Evolutionary conservation across 2,888 invertebrate species (phyloP), one percentile per base, ranked within the genome.

Genomic region (Lepetodrilus schrolli): DNA sequence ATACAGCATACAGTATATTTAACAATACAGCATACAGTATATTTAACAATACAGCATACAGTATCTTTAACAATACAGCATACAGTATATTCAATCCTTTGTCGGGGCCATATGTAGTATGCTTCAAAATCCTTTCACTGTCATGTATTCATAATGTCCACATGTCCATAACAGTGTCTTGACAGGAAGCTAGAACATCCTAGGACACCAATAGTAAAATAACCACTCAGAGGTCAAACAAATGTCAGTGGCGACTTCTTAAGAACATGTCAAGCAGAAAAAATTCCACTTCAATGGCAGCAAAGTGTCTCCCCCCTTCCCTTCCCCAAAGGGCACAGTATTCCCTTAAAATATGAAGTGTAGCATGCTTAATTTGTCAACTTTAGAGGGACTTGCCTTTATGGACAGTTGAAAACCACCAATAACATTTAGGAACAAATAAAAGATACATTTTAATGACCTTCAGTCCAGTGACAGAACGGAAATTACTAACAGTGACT

Each of bases 341-440:
- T 17, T n/a, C 58, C 13, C 30, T n/a, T n/a, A 34, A 30, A 30
- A 58, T 30, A 10, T 30, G 30, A 58, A 58, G 26, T 13, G 34
- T 17, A 10, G 3, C 30, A 58, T 58, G 58, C 26, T 58, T 30
- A 23, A 58, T 58, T 58, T 58, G 30, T 58, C 58, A 58, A n/a
- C 34, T 58, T 58, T 58, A 30, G 17, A 58, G 34, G 58, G 58
- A 58, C 23, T 30, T 58, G 48, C 58, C 13, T 58, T 58, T 58
- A 58, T 30, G 17, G 34, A 17, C 2, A 17, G 30, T 30, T 34
- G 17, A 30, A 58, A 58, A 58, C 23, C 34, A 17, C 17, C 34
- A 7, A 34, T 17, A 23, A 58, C 30, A 30, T 58, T 58, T 17
- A 58, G 17, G n/a, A 58, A 58, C 58, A 58, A 58, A 30, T 58